Evolutionary conservation across 1,140 invertebrate genomes (phyloP).

Genomic region (Solenopsis fugax): DNA sequence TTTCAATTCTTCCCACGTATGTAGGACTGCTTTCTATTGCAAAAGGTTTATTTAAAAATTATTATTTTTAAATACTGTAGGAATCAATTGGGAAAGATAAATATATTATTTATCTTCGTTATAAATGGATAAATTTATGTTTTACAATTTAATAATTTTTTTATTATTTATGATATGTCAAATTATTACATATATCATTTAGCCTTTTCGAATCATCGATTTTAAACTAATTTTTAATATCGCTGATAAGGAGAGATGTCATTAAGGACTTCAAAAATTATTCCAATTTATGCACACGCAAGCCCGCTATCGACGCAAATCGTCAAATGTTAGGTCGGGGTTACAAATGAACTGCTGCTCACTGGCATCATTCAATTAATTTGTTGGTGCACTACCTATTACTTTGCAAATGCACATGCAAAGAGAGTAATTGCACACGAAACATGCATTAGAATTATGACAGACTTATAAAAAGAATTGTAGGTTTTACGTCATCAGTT

Average conservation of each 20-base stretch:
- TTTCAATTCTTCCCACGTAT: neutral
- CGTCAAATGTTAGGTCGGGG: constrained; percentile 1
- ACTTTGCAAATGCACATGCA: constrained; percentile 24
- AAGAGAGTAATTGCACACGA: neutral
- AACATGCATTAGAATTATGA: constrained; percentile 1
- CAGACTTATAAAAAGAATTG: neutral
- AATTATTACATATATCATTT: neutral
- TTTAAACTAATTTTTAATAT: constrained; percentile 4
- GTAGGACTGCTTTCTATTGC: neutral
- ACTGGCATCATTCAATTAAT: constrained; percentile 46
- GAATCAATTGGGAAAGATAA: neutral
- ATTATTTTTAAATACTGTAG: neutral
- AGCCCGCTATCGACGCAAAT: constrained; percentile 30
- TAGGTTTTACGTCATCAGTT: neutral
- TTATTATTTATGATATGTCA: neutral
- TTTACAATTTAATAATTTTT: neutral
- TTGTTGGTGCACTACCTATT: constrained; percentile 21
- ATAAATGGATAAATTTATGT: neutral
- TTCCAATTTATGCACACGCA: constrained; percentile 24
- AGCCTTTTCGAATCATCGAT: neutral
- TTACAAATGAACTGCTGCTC: constrained; percentile 19
- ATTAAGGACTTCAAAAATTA: constrained; percentile 29
- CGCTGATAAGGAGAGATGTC: neutral
- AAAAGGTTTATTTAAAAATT: constrained; percentile 3
- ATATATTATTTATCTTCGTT: neutral